Evolutionary conservation across 92 coral and sea anemone genomes (phyloP), one percentile per base, ranked within the genome.

Genomic region (Porites cylindrica): DNA sequence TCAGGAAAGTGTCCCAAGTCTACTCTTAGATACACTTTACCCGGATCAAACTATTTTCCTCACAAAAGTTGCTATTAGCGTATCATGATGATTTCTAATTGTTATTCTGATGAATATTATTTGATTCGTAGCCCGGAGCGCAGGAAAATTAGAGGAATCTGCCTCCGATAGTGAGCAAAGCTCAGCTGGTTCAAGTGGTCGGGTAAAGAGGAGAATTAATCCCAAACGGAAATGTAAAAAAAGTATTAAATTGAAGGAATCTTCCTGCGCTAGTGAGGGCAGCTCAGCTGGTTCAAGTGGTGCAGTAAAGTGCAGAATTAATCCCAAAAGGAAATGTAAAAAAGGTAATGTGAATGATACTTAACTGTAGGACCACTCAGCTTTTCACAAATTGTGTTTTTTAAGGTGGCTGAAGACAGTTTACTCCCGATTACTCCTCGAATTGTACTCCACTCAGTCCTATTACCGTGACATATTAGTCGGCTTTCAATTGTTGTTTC

Each of bases 301-400:
- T 24, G 62, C 18, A 70, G 7, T 19, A 20, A 32, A 13, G 64
- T 29, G 76, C 4, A 56, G 86, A 32, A 61, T 70, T 56, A 72
- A 70, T 59, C 86, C 86, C 3, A 11, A 19, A n/a, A 82, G 86
- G 67, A 82, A 72, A 38, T 82, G 86, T 54, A 82, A 82, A 56
- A 70, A 12, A 58, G 86, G 86, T 19, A 5, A 16, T 0, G 19
- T 17, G 14, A 18, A 5, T 7, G 2, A 10, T 10, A 4, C 60
- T 1, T 54, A 14, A 10, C 61, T 8, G 16, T n/a, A 58, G 77
- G 47, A 69, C 20, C 69, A 58, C 10, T 82, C 66, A n/a, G 17
- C 78, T 32, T 38, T 38, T 38, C 47, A 38, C 47, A 3, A 38
- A 38, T 38, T 4, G 4, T 38, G 47, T 29, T 29, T 23, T 29